Conservation (phyloP, 2,888 invertebrate species). For the Schrankia costaestrigalis region DNA sequence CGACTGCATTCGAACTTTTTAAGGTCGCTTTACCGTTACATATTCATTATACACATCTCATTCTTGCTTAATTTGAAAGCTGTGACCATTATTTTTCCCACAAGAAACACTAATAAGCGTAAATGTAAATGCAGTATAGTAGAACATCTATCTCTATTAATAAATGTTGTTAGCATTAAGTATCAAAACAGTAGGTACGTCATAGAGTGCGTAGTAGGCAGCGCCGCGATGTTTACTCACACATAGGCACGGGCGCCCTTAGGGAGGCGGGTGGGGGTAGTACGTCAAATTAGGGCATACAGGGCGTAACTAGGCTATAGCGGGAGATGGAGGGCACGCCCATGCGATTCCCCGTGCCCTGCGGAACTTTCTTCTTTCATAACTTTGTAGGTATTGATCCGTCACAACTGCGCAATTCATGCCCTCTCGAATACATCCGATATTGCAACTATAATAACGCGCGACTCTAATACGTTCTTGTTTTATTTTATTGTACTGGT, state of each 20-base stretch:
- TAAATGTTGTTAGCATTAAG: constrained; percentile 36
- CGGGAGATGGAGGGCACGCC: constrained; percentile 71
- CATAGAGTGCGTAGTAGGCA: constrained; percentile 36
- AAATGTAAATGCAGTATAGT: constrained; percentile 17
- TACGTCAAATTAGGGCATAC: constrained; percentile 78
- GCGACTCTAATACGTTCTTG: constrained; percentile 24
- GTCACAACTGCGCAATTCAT: constrained; percentile 77
- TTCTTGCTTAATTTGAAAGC: constrained; percentile 20
- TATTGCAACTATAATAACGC: constrained; percentile 52
- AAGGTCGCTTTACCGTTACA: constrained; percentile 28
- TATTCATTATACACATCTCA: constrained; percentile 14
- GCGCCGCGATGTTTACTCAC: constrained; percentile 53
- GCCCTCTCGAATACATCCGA: constrained; percentile 58
- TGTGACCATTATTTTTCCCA: constrained; percentile 24
- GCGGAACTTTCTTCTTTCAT: constrained; percentile 79
- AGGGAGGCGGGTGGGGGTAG: constrained; percentile 49
- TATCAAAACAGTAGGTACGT: constrained; percentile 38
- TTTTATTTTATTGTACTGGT: constrained; percentile 9
- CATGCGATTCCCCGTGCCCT: constrained; percentile 72
- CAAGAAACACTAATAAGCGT: constrained; percentile 19
- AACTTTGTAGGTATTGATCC: constrained; percentile 79
- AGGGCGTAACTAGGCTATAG: constrained; percentile 78
- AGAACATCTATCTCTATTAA: constrained; percentile 30
- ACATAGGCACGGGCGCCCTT: constrained; percentile 40
- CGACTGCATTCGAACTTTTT: constrained; percentile 12